Evolutionary conservation across 2,888 invertebrate species (phyloP).

Genomic region (Eilema sororculum): DNA sequence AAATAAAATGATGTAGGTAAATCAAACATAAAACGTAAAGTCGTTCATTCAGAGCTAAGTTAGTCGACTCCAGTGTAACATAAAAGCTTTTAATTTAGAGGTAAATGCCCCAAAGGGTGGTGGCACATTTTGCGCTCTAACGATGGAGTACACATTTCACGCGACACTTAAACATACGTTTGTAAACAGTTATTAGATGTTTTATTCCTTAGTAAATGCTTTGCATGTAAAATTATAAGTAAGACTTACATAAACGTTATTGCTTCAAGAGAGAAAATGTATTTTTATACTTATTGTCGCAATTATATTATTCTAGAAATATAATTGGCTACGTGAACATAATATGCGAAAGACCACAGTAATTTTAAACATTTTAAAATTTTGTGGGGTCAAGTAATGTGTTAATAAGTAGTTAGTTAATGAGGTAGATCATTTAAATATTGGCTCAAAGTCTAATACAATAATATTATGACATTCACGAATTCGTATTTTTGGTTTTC

Average conservation of each 20-base stretch:
- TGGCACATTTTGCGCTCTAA: constrained; percentile 40
- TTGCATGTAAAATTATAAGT: constrained; percentile 6
- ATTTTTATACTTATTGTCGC: neutral
- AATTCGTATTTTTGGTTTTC: neutral
- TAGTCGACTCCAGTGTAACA: constrained; percentile 45
- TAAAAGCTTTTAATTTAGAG: constrained; percentile 43
- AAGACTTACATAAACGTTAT: neutral
- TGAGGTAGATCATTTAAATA: neutral
- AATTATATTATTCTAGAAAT: neutral
- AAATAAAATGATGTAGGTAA: neutral
- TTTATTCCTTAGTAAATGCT: constrained; percentile 21
- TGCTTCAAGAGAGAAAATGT: neutral
- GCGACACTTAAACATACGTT: constrained; percentile 37
- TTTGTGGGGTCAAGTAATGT: neutral
- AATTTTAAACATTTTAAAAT: neutral
- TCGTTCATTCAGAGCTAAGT: constrained; percentile 48
- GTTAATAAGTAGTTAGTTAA: neutral
- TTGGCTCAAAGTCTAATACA: neutral
- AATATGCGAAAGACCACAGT: neutral
- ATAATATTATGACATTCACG: neutral
- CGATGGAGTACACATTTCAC: constrained; percentile 34
- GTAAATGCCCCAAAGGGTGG: constrained; percentile 37
- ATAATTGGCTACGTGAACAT: neutral
- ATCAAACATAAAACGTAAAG: constrained; percentile 22
- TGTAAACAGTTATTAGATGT: constrained; percentile 29